Base-by-base conservation (phyloP, 2,888 invertebrate genomes). In the Nesidiocoris tenuis region DNA sequence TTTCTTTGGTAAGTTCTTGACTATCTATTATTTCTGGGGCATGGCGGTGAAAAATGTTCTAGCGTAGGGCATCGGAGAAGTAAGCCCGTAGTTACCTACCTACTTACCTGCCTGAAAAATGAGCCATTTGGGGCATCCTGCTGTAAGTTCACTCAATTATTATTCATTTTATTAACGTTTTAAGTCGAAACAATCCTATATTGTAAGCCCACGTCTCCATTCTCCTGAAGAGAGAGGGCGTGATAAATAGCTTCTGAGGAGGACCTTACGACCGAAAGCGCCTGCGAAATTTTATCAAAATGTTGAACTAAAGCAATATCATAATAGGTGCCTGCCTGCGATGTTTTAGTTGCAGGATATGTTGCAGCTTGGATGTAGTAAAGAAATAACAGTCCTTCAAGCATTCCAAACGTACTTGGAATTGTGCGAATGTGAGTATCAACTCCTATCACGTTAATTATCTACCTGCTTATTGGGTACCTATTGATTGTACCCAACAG, bases 391-490 rank as follows among this genome's bases (percentile, higher is more conserved):
- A 16, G 72, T 72, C 2, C 61, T 72, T 12, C 72, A 72, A 39
- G 72, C 72, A 7, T 72, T 72, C 25, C 72, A 72, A 21, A 72
- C 72, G 5, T 72, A 72, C 17, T 63, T 72, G 61, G 72, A 72
- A 19, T 61, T 72, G 12, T 72, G 72, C 21, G 72, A 72, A 61
- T 72, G 72, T 72, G 21, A 72, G 72, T 59, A 23, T 0, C 16
- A 16, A 17, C 9, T 1, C 3, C 55, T 7, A 5, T 59, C 17
- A 12, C 12, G 12, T 7, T 54, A 54, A 12, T 7, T 54, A 54
- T 12, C 12, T 12, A 54, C 54, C 9, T 54, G 7, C 54, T 54
- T 7, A 56, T 56, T 56, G 1, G 56, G 18, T 1, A 1, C 56
- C 56, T 56, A 56, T 17, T 2, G 17, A 56, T 56, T 56, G 17